These are phyloP conservation scores for Cotesia congregata DNA, from an alignment of 2,888 invertebrate species.

Conservation along the genomic window DNA sequence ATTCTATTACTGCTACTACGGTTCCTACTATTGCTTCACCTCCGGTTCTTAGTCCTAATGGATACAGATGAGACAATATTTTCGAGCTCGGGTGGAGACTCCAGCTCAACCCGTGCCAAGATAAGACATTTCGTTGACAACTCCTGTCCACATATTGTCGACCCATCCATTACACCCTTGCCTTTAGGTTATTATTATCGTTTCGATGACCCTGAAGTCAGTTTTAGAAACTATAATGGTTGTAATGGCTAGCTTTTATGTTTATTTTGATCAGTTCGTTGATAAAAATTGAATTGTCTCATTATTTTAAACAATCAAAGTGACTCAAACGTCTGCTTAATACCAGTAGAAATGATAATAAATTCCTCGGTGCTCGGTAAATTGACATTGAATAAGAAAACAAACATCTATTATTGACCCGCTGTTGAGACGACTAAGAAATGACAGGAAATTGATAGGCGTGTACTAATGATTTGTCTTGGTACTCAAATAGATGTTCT, in stretches of 20 bases:
- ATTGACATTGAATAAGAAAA: background rate
- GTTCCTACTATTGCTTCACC: background rate
- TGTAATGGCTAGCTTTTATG: too few relatives aligned
- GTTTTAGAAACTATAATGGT: too few relatives aligned
- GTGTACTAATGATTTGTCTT: background rate
- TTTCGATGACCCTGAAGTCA: too few relatives aligned
- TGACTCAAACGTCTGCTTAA: too few relatives aligned
- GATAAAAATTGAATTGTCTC: too few relatives aligned
- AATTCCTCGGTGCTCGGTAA: background rate
- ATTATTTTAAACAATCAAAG: too few relatives aligned
- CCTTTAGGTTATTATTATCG: background rate
- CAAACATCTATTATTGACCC: background rate
- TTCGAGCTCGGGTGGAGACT: background rate
- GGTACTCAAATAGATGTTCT: background rate
- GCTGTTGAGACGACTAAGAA: background rate
- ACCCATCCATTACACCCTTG: background rate
- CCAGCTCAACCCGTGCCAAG: background rate
- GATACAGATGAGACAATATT: slow-evolving; percentile 17
- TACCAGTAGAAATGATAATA: too few relatives aligned
- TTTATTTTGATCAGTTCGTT: too few relatives aligned
- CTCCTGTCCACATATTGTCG: slow-evolving; percentile 5
- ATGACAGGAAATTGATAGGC: slow-evolving; percentile 1
- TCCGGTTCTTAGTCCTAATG: slow-evolving; percentile 5
- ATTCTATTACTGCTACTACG: background rate
- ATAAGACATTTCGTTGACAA: slow-evolving; percentile 19